Base-by-base conservation (phyloP, 2,888 invertebrate genomes). In the Sussaba pulchella region DNA sequence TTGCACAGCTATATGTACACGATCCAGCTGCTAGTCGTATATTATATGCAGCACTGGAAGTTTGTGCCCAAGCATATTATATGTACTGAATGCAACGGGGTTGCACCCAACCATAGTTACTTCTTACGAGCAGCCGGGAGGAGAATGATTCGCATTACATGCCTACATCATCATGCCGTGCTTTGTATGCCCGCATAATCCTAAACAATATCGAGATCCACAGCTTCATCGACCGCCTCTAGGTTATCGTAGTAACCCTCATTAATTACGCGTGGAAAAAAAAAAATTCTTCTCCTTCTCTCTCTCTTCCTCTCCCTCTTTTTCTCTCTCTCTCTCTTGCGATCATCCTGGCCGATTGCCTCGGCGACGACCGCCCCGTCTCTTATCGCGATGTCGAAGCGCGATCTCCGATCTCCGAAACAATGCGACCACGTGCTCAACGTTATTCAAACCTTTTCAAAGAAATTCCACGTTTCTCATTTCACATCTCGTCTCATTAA, bases 181-280 rank as follows among this genome's bases (percentile, higher is more conserved):
- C 50, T 50, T 47, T 19, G 59, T 24, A 17, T 26, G 19, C 41
- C 36, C 31, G 31, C 43, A 66, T 74, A 66, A 59, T 74, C 66
- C 74, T 66, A 66, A 74, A 74, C 74, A 57, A 74, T 74, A 74
- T 57, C 52, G 39, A 39, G 61, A n/a, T 12, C 74, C 50, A 39
- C 74, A 74, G 45, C 57, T 66, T 66, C 66, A 47, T 74, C n/a
- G 54, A 31, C 24, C 39, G 14, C 10, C 5, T 24, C 9, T n/a
- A 6, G 17, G 21, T 10, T 31, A 9, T 17, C 6, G 59, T 36
- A 21, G 19, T 77, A 79, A 72, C 73, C 82, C 75, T 85, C 83
- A 83, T 85, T 87, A 85, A 88, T 87, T 87, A 86, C n/a, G 83
- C 83, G 67, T 82, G 81, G 78, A 84, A 85, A 86, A 84, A 85